These are phyloP conservation scores for Meloidogyne chitwoodi DNA, from an alignment of 1,140 invertebrate genomes.

Conservation along the genomic window DNA sequence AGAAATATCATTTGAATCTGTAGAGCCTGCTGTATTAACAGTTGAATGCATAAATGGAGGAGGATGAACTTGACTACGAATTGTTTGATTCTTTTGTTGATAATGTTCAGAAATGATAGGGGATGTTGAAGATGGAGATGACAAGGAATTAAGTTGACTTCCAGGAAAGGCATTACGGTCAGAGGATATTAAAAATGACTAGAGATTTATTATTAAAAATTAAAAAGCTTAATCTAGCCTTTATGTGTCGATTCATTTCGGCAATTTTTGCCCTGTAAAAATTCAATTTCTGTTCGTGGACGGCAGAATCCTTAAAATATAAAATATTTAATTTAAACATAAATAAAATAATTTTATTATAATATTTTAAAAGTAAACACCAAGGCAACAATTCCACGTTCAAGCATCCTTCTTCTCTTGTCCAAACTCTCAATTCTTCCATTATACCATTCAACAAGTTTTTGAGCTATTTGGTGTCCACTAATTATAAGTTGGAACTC, in stretches of 20 bases:
- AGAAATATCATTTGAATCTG: background rate
- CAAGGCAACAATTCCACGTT: slow-evolving; percentile 54
- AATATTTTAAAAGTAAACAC: slow-evolving; percentile 23
- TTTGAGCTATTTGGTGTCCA: slow-evolving; percentile 34
- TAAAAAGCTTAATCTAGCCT: slow-evolving; percentile 27
- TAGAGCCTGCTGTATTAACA: background rate
- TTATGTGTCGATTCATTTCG: slow-evolving; percentile 52
- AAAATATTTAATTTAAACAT: background rate
- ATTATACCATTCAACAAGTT: slow-evolving; percentile 38
- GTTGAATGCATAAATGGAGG: slow-evolving; percentile 2
- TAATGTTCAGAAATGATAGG: background rate
- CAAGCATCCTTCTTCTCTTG: slow-evolving; percentile 41
- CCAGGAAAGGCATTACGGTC: slow-evolving; percentile 5
- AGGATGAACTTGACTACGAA: slow-evolving; percentile 7
- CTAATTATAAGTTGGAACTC: slow-evolving; percentile 32
- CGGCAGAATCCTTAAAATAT: slow-evolving; percentile 50
- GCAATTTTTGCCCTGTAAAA: slow-evolving; percentile 54
- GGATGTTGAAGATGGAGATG: background rate
- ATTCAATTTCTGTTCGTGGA: slow-evolving; percentile 56
- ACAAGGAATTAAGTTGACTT: background rate
- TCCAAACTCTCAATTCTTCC: slow-evolving; percentile 37
- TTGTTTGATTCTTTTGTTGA: background rate
- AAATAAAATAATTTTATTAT: no score
- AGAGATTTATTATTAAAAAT: background rate
- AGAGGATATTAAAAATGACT: slow-evolving; percentile 8